A percentile compares a stretch with the other conserved stretches of the same genome.
Conservation (phyloP, 2,113 vertebrate species). For the Emberiza fucata region DNA sequence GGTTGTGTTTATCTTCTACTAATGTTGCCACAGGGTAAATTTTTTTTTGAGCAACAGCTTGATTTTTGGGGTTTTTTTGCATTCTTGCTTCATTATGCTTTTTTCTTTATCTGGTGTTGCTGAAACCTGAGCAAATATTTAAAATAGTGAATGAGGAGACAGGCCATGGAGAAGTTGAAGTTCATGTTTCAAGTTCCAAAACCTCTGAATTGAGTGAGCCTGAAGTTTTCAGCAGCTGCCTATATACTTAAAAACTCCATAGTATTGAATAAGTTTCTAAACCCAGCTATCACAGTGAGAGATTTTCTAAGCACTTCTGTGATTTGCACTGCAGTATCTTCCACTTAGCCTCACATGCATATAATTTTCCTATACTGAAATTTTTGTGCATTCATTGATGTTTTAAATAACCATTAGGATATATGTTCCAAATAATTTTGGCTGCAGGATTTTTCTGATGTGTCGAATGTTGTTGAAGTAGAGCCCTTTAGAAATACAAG, state of each 20-base stretch:
- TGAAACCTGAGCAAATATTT: slow-evolving; percentile 50
- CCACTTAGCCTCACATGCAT: neutral
- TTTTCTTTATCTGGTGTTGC: neutral
- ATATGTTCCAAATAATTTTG: neutral
- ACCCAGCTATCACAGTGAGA: neutral
- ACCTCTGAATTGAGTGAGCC: neutral
- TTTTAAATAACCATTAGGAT: neutral
- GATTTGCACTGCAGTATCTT: neutral
- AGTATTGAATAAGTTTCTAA: neutral
- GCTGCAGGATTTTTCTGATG: neutral
- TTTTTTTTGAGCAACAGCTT: neutral
- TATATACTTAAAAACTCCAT: neutral
- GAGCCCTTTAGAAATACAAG: neutral
- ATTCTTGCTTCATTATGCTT: neutral
- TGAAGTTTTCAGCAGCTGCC: neutral
- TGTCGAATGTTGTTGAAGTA: neutral
- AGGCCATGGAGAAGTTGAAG: neutral
- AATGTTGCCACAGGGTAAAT: neutral
- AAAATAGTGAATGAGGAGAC: neutral
- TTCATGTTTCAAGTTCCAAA: neutral
- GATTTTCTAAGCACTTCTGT: neutral
- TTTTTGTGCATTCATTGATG: neutral
- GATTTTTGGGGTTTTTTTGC: neutral
- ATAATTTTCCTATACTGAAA: neutral
- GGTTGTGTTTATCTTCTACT: neutral